Percentiles rank a stretch among this genome's conserved stretches.
These are phyloP conservation scores for Pammene aurita DNA, from an alignment of 2,888 invertebrate genomes.

Conservation along the genomic window DNA sequence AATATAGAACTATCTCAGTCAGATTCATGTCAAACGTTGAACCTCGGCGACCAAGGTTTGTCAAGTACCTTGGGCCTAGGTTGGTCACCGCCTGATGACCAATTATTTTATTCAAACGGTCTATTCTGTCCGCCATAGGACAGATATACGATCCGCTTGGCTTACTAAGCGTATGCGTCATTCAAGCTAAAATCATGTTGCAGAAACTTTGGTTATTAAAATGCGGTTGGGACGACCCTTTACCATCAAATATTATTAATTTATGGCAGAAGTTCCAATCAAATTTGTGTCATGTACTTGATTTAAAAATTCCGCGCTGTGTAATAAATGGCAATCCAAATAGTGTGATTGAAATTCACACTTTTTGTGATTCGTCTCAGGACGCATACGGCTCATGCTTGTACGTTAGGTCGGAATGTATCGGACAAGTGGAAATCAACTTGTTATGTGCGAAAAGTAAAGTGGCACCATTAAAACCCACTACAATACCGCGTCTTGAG, in stretches of 20 bases:
- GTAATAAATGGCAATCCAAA: background rate
- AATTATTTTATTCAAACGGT: conserved; percentile 17
- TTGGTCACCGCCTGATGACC: conserved; percentile 18
- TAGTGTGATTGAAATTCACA: conserved; percentile 23
- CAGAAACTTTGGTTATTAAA: conserved; percentile 35
- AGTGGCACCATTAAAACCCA: conserved; percentile 35
- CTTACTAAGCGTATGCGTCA: conserved; percentile 29
- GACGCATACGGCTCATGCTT: conserved; percentile 27
- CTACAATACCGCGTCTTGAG: conserved; percentile 40
- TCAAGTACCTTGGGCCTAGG: conserved; percentile 26
- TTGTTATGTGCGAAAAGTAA: background rate
- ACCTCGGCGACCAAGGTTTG: conserved; percentile 6
- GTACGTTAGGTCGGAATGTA: conserved; percentile 9
- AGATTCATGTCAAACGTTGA: conserved; percentile 13
- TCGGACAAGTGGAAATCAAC: too few relatives aligned
- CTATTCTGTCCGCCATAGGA: conserved; percentile 32
- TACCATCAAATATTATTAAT: too few relatives aligned
- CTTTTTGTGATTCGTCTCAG: conserved; percentile 27
- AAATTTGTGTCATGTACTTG: too few relatives aligned
- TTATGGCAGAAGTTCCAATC: too few relatives aligned
- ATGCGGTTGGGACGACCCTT: conserved; percentile 16
- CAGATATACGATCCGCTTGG: conserved; percentile 34
- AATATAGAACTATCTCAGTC: conserved; percentile 21
- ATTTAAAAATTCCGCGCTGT: too few relatives aligned
- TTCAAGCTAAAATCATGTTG: conserved; percentile 33